These are phyloP conservation scores for Alaudala cheleensis DNA, from an alignment of 2,113 vertebrate species.

Conservation along the genomic window DNA sequence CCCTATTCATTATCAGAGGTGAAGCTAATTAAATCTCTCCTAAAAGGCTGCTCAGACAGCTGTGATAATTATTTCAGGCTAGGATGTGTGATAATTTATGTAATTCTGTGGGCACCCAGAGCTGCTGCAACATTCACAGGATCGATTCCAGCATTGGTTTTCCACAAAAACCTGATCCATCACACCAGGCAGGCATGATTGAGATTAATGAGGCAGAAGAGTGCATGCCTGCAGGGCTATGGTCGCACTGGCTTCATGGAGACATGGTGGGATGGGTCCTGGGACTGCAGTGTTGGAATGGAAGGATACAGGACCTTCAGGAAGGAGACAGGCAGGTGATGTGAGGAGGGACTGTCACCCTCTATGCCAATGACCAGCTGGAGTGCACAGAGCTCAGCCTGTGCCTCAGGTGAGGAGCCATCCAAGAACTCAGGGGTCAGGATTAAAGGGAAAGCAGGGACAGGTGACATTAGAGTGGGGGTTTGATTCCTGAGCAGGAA, in stretches of 20 bases:
- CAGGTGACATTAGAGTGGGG: not conserved
- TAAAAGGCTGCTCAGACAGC: slow-evolving; percentile 30
- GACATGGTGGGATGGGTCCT: not conserved
- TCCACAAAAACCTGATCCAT: slow-evolving; percentile 25
- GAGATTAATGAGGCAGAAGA: slow-evolving; percentile 20
- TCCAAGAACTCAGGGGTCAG: not conserved
- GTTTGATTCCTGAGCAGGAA: not conserved
- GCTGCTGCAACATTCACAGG: not conserved
- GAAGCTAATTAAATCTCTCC: slow-evolving; percentile 34
- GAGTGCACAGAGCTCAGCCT: not conserved
- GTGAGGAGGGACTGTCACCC: not conserved
- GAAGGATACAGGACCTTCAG: not conserved
- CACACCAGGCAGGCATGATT: not conserved
- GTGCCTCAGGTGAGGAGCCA: not conserved
- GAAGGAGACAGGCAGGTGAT: not conserved
- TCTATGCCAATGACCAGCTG: not conserved
- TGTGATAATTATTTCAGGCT: slow-evolving; percentile 11
- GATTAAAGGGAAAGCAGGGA: not conserved
- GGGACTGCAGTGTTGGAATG: not conserved
- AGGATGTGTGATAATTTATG: slow-evolving; percentile 3
- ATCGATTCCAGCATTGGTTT: slow-evolving; percentile 1
- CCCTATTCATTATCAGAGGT: slow-evolving; percentile 38
- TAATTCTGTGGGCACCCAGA: slow-evolving; percentile 1
- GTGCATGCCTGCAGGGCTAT: not conserved
- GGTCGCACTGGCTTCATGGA: not conserved